phyloP scores from a whole-genome alignment of 2,888 invertebrate genomes.

The Sthenelais limicola region DNA sequence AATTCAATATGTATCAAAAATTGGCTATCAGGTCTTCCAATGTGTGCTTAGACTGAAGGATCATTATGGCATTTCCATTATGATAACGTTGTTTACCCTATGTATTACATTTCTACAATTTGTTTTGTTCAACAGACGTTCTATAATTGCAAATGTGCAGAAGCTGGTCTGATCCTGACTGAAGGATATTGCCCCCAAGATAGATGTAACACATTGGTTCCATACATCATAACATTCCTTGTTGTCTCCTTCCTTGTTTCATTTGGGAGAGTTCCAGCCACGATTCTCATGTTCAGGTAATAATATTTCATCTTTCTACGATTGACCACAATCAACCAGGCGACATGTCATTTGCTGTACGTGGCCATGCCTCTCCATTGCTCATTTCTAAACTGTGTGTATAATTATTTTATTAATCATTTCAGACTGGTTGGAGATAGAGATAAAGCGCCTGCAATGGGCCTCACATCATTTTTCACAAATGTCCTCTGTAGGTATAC shows the following conservation, averaged over 20 bases:
- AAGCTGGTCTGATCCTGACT: background rate
- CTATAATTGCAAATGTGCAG: conserved; percentile 24
- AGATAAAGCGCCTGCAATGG: conserved; percentile 49
- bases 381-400: too few relatives aligned
- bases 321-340: too few relatives aligned
- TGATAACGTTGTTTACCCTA: too few relatives aligned
- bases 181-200: conserved; percentile 31
- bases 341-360: too few relatives aligned
- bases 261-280: conserved; percentile 29
- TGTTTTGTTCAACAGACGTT: conserved; percentile 30
- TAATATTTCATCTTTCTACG: too few relatives aligned
- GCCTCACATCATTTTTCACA: conserved; percentile 48
- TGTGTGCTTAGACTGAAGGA: too few relatives aligned
- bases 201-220: conserved; percentile 1
- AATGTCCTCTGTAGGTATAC: conserved; percentile 48
- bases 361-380: too few relatives aligned
- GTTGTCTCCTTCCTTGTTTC: conserved; percentile 19
- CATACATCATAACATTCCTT: conserved; percentile 20
- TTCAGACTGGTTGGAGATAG: conserved; percentile 48
- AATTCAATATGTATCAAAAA: too few relatives aligned
- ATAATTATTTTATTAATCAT: background rate
- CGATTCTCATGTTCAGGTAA: conserved; percentile 39
- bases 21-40: too few relatives aligned
- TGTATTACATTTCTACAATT: too few relatives aligned
- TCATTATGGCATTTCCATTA: too few relatives aligned